Evolutionary conservation across 2,888 invertebrate genomes (phyloP).

Genomic region (Geophilus truncorum): DNA sequence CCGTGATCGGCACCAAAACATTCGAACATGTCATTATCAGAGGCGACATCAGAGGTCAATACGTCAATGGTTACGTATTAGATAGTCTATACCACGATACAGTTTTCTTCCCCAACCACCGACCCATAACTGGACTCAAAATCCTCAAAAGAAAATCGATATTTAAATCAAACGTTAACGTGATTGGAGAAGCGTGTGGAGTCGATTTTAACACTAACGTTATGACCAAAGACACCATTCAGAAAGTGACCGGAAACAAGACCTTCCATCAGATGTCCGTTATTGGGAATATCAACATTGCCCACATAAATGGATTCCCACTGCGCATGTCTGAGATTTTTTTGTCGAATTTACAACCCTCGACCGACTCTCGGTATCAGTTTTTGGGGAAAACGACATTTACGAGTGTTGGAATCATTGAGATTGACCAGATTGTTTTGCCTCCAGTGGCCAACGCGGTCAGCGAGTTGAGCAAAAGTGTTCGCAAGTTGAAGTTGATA

Average conservation of each 20-base stretch:
- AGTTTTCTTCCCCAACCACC: background rate
- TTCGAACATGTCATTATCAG: background rate
- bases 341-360: background rate
- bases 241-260: background rate
- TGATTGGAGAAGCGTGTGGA: background rate
- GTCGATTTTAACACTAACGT: background rate
- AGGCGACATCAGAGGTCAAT: background rate
- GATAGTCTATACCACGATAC: background rate
- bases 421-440: background rate
- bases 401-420: background rate
- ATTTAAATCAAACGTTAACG: background rate
- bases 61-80: background rate
- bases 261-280: background rate
- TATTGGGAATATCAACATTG: background rate
- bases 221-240: background rate
- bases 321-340: background rate
- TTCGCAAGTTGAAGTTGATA: background rate
- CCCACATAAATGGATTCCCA: background rate
- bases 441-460: background rate
- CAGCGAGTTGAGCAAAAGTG: background rate
- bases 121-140: background rate
- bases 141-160: background rate
- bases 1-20: constrained; percentile 5
- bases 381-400: background rate
- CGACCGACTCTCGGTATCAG: background rate